Base-by-base conservation (phyloP, 2,113 vertebrate species). In the Potamarius usumacintae region DNA sequence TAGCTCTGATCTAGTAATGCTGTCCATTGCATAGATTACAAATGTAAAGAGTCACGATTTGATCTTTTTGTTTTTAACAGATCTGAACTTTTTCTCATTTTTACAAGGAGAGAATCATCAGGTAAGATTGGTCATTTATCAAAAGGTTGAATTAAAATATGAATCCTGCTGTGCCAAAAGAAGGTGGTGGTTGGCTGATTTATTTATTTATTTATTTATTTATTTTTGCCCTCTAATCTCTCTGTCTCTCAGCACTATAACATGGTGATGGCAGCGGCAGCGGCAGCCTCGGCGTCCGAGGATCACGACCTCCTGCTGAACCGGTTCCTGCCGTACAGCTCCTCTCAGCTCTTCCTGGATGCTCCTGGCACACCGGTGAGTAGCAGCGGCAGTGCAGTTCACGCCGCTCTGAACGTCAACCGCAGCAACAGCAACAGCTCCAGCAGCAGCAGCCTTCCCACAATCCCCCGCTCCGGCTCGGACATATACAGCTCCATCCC, bases 71-170 rank as follows among this genome's bases (percentile, higher is more conserved):
- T 92, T 8, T 27, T 89, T 94, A 85, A 48, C 95, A 99, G 98
- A 98, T 93, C 94, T 99, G 95, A 98, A 98, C 94, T 98, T 99
- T 95, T 99, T 99, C 93, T 97, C 98, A 91, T 99, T 99, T 93
- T 95, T 99, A 92, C 98, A 98, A 96, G 97, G 97, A 91, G 98
- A 99, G 95, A 99, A 98, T 97, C 98, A 99, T 97, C 97, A 98
- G 97, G 98, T 99, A 94, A 88, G 72, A 53, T 7, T 67, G 5
- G 27, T 53, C 42, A 18, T 58, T 18, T 20, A 74, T 50, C 0
- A 3, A 55, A 18, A 67, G 18, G 60, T 17, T 12, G 5, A 30
- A 50, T 5, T 89, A 34, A 62, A 50, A 18, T 62, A 48, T 27
- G 4, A 77, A 77, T 12, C 6, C 4, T n/a, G 9, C 7, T 60